Evolutionary conservation across 2,888 invertebrate species (phyloP), one percentile per base, ranked within the genome.

Genomic region (Pammene aurita): DNA sequence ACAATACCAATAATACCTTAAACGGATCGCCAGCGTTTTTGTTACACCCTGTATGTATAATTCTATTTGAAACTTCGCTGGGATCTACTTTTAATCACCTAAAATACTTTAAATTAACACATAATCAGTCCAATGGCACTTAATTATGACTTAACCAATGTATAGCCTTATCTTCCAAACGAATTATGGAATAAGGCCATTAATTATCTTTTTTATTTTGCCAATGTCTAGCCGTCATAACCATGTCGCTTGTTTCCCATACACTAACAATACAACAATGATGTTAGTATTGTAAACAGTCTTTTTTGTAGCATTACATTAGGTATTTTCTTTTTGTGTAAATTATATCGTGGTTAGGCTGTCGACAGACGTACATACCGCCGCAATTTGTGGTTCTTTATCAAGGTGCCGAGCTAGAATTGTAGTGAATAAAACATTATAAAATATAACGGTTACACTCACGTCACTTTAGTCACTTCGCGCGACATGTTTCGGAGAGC

Each of bases 221-320:
- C 13, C 44, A 44, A 14, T 35, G 58, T 34, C 34, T 52, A 34
- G 18, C 50, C 7, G 26, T 66, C 48, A 50, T 13, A 18, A 26
- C 42, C 35, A 42, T 14, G 55, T 46, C 44, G 52, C 42, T 52
- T 42, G 13, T 44, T 65, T 66, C 66, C 42, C 66, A 66, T 52
- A 35, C 10, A n/a, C 41, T 10, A 50, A 66, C 66, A 66, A 66
- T 58, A 16, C 57, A 58, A 66, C 58, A 66, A 66, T 66, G 41
- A 38, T 46, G 56, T 50, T 46, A 16, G 38, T 50, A 50, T 52
- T 34, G 52, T 52, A 52, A 13, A 52, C 34, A 7, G 7, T 7
- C 13, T 34, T 58, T 58, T 18, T 41, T 56, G n/a, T 48, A 16
- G 58, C 11, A 9, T 64, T 42, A 50, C 10, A 50, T 50, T 18